phyloP scores from a whole-genome alignment of 2,113 vertebrate species.

The Embiotoca jacksoni region DNA sequence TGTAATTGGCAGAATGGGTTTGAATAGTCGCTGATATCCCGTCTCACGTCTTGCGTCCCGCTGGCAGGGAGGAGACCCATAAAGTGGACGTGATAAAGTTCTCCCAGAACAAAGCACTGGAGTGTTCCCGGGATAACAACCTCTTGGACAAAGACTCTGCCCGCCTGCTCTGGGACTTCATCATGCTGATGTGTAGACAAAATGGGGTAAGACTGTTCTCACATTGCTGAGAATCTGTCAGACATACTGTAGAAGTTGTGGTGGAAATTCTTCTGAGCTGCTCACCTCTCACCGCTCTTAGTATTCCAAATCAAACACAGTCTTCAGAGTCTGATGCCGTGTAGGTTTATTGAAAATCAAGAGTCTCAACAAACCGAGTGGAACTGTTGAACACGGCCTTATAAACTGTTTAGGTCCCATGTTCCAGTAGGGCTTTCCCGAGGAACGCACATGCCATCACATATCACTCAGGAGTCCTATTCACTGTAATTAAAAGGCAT shows the following conservation, averaged over 20 bases:
- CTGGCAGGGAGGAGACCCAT: slow-evolving; percentile 93
- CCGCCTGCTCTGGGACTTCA: slow-evolving; percentile 94
- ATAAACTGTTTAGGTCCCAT: no score
- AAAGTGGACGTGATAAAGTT: slow-evolving; percentile 99
- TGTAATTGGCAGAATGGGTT: neutral
- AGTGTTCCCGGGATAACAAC: slow-evolving; percentile 89
- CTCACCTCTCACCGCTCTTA: no score
- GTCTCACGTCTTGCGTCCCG: neutral
- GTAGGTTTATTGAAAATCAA: no score
- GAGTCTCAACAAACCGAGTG: no score
- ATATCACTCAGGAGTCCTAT: no score
- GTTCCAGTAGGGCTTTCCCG: no score
- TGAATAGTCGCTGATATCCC: neutral
- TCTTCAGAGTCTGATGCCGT: no score
- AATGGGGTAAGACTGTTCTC: slow-evolving; percentile 89
- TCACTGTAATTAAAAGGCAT: no score
- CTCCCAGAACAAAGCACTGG: slow-evolving; percentile 92
- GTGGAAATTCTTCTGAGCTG: no score
- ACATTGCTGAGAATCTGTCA: neutral
- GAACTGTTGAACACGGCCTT: no score
- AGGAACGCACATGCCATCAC: no score
- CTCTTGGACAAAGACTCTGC: slow-evolving; percentile 95
- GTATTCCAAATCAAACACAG: no score
- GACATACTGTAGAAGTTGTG: neutral
- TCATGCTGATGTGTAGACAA: slow-evolving; percentile 94